phyloP scores from a whole-genome alignment of 2,797 vertebrate genomes.

The Gymnodraco acuticeps region DNA sequence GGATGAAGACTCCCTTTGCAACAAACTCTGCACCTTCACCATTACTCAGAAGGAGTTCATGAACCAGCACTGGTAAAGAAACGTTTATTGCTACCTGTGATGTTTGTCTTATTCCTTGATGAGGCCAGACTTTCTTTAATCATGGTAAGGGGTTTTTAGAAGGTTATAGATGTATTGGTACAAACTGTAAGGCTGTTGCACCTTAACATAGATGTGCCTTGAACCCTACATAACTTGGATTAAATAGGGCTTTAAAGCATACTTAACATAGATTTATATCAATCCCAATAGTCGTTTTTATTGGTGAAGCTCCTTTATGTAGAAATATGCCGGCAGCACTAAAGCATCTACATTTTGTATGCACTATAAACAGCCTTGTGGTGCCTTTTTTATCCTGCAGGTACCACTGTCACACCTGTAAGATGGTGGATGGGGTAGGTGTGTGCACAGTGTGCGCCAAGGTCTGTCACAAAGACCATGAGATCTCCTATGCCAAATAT shows the following conservation, averaged over 20 bases:
- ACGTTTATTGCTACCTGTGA: constrained; percentile 22
- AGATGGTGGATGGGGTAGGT: constrained; percentile 99
- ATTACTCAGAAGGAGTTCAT: constrained; percentile 99
- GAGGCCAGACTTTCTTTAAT: not conserved
- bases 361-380: constrained; percentile 35
- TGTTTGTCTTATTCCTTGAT: constrained; percentile 17
- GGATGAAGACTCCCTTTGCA: constrained; percentile 99
- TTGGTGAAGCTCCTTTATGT: not conserved
- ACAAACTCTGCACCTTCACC: constrained; percentile 99
- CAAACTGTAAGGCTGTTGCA: not conserved
- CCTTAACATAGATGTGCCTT: not conserved
- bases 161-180: not conserved
- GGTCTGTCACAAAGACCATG: constrained; percentile 99
- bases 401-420: constrained; percentile 99
- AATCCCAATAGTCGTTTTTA: not conserved
- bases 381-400: constrained; percentile 79
- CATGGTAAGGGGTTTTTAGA: not conserved
- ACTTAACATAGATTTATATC: not conserved
- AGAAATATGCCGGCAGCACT: not conserved
- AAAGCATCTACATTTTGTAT: not conserved
- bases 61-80: constrained; percentile 97
- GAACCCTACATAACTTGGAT: not conserved
- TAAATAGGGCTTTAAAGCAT: not conserved
- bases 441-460: constrained; percentile 99
- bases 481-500: constrained; percentile 99